Evolutionary conservation across 2,113 vertebrate genomes (phyloP), one percentile per base, ranked within the genome.

Genomic region (Anguilla japonica): DNA sequence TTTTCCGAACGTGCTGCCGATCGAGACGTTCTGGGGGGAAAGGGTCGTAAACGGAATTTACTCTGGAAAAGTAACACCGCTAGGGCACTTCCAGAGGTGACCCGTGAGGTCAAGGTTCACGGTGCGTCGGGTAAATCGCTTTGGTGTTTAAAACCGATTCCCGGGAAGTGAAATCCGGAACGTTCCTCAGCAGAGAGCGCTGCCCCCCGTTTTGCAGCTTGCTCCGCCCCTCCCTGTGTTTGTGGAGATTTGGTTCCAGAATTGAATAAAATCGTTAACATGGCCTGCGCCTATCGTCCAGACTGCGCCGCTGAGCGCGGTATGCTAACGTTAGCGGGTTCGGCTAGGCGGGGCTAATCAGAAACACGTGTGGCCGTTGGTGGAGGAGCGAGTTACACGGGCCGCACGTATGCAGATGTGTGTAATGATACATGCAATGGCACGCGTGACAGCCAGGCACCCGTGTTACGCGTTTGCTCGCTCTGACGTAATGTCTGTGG

Each of bases 261-360:
- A 93, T 93, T 90, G 94, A 91, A 91, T 93, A 94, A 95, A 34
- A 93, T 91, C 93, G 94, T 95, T 95, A 95, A 92, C 87, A 91
- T 86, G 82, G 88, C 85, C 85, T n/a, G 87, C 43, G 89, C 92
- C 94, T 95, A 95, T 95, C 93, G 87, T 90, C 85, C 89, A 43
- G 89, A 88, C 87, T 88, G 81, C 85, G 89, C 93, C 92, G 94
- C 95, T 95, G 95, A 92, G 92, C 50, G 84, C 87, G 92, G 91
- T 91, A 85, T 87, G 95, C 94, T 95, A 95, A 96, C 95, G 94
- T 95, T 95, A 91, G 93, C 93, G 90, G 92, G 92, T 95, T 96
- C 95, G 95, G 92, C 83, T 88, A 80, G 85, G 87, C 84, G 92
- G 86, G n/a, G 91, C 93, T 96, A 96, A 96, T 95, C 94, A 93